Evolutionary conservation across 2,113 vertebrate species (phyloP).

Genomic region (Dicerorhinus sumatrensis): DNA sequence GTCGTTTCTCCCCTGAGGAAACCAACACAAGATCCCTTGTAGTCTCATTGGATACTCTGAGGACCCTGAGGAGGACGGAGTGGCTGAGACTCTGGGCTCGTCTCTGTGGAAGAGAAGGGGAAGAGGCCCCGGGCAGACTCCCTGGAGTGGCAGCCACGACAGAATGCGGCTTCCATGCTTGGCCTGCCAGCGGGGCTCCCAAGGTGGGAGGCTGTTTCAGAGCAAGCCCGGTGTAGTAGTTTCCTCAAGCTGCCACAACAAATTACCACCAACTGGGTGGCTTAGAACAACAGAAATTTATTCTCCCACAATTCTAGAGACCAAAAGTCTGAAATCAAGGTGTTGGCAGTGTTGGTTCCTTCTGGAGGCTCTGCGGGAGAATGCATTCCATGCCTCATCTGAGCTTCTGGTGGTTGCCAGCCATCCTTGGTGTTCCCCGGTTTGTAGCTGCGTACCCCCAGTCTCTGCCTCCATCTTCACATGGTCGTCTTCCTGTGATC

Average conservation of each 20-base stretch:
- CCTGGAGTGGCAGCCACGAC: background rate
- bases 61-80: background rate
- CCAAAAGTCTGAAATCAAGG: background rate
- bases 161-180: rapidly evolving
- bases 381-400: background rate
- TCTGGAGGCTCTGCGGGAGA: too few species aligned
- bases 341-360: background rate
- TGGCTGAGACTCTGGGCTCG: background rate
- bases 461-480: background rate
- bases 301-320: background rate
- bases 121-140: background rate
- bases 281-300: background rate
- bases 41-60: background rate
- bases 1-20: background rate
- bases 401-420: background rate
- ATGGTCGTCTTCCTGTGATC: background rate
- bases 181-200: too few species aligned
- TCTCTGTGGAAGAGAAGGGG: background rate
- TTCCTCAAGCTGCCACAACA: background rate
- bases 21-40: too few species aligned
- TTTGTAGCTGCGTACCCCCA: background rate
- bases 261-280: background rate
- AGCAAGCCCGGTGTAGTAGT: background rate
- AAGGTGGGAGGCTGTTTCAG: too few species aligned
- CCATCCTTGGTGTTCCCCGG: background rate